Conservation (phyloP, 2,888 invertebrate genomes). For the Ommatoiulus sabulosus region DNA sequence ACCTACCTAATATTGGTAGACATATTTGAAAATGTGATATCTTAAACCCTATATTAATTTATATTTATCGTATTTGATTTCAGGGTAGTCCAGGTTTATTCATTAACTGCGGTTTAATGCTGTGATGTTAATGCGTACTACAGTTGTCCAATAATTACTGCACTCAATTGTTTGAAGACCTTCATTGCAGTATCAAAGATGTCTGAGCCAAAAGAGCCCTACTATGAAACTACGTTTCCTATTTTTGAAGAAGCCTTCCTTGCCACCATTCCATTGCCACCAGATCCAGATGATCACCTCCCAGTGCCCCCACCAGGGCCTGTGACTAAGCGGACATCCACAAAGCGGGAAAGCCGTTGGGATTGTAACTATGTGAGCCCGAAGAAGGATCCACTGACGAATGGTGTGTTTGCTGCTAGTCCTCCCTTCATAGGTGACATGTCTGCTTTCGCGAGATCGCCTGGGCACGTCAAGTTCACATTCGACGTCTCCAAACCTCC, state of each 20-base stretch:
- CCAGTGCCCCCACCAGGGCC: neutral
- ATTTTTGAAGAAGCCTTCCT: conserved; percentile 54
- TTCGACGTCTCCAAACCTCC: neutral
- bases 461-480: neutral
- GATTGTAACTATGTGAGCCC: conserved; percentile 10
- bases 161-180: neutral
- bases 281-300: neutral
- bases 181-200: neutral
- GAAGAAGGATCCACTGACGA: neutral
- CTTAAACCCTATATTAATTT: too few species aligned
- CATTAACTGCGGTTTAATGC: neutral
- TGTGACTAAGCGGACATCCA: neutral
- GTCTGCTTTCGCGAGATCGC: neutral
- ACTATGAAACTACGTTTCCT: neutral
- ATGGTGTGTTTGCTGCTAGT: neutral
- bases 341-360: conserved; percentile 49
- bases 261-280: conserved; percentile 54
- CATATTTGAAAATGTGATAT: too few species aligned
- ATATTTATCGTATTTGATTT: neutral
- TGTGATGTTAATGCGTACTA: neutral
- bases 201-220: neutral
- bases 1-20: too few species aligned
- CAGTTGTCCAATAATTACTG: neutral
- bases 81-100: neutral
- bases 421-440: neutral